Evolutionary conservation across 2,113 vertebrate genomes (phyloP).

Genomic region (Platysternon megacephalum): DNA sequence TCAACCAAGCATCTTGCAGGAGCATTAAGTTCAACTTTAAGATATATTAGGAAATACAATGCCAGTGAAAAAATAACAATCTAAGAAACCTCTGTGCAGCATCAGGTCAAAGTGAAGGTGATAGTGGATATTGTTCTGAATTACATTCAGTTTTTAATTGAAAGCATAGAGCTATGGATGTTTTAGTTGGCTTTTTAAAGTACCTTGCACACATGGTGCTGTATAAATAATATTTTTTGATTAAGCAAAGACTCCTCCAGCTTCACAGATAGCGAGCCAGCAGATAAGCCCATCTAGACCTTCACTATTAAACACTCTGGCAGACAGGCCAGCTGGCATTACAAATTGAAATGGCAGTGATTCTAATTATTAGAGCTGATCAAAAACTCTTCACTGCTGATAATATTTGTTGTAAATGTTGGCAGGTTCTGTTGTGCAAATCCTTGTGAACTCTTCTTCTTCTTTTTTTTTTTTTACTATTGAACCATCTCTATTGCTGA

Average conservation of each 20-base stretch:
- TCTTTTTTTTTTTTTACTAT: neutral
- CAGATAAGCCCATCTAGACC: neutral
- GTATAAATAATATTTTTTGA: neutral
- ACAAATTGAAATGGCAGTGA: neutral
- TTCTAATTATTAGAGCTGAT: neutral
- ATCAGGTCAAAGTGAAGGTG: neutral
- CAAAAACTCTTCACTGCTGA: neutral
- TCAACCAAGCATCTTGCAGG: neutral
- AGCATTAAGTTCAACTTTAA: neutral
- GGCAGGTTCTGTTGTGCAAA: neutral
- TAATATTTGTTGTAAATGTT: neutral
- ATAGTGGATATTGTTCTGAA: neutral
- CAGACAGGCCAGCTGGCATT: neutral
- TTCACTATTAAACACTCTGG: neutral
- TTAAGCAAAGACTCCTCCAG: neutral
- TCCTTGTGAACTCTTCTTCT: neutral
- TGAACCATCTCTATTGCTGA: no score
- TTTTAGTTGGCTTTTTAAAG: neutral
- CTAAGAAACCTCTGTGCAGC: accelerated
- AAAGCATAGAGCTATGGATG: neutral
- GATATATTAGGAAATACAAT: neutral
- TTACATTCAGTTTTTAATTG: neutral
- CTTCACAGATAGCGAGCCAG: neutral
- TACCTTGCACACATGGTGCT: neutral
- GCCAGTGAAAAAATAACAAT: neutral